Percentiles rank a stretch among this genome's conserved stretches.
Evolutionary conservation across 1,140 invertebrate genomes (phyloP).

Genomic region (Leptinotarsa texana): DNA sequence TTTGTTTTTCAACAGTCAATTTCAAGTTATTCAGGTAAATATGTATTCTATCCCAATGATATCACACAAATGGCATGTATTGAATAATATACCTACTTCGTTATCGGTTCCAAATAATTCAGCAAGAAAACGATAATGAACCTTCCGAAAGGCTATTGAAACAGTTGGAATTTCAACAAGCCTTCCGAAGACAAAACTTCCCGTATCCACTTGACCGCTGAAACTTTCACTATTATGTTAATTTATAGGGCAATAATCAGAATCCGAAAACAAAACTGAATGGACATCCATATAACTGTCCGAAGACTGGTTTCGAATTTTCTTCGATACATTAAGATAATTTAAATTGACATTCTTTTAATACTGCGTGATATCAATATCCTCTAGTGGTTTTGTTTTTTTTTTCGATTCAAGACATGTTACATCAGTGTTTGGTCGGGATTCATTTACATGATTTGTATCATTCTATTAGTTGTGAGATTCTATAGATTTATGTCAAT

Average conservation of each 20-base stretch:
- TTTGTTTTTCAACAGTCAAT: too few species aligned
- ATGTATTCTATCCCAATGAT: too few species aligned
- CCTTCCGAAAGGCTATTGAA: too few species aligned
- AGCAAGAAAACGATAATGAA: too few species aligned
- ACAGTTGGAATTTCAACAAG: too few species aligned
- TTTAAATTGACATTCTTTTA: slow-evolving; percentile 52
- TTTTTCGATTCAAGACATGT: slow-evolving; percentile 17
- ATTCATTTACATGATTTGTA: slow-evolving; percentile 11
- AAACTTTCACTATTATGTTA: slow-evolving; percentile 51
- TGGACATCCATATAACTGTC: slow-evolving; percentile 44
- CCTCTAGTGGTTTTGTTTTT: slow-evolving; percentile 26
- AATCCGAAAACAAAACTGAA: slow-evolving; percentile 43
- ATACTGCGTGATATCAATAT: slow-evolving; percentile 37
- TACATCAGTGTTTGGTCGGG: slow-evolving; percentile 8
- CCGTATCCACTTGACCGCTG: slow-evolving; percentile 29
- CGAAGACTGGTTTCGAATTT: slow-evolving; percentile 45
- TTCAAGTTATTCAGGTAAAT: too few species aligned
- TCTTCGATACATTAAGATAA: slow-evolving; percentile 48
- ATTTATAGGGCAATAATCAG: slow-evolving; percentile 49
- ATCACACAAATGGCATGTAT: too few species aligned
- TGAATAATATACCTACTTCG: too few species aligned
- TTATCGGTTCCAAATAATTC: too few species aligned
- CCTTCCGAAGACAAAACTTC: slow-evolving; percentile 4
- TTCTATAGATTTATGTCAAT: neutral
- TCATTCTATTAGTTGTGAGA: neutral